Conservation (phyloP, 2,797 vertebrate genomes). For the Sebastes nivosus region DNA sequence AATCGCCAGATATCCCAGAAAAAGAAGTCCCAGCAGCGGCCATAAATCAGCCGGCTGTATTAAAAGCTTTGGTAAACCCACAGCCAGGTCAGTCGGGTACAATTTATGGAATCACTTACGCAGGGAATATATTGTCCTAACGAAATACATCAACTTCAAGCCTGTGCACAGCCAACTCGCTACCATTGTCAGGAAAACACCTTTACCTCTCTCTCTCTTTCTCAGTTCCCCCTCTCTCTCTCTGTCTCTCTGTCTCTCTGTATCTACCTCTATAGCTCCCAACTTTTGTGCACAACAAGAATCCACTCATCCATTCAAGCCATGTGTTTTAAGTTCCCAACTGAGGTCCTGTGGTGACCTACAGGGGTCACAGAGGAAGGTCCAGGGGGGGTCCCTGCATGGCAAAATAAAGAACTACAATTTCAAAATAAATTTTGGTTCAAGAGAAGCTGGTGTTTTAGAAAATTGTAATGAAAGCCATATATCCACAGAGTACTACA, state of each 20-base stretch:
- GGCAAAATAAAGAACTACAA: slow-evolving; percentile 25
- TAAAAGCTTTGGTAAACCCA: slow-evolving; percentile 72
- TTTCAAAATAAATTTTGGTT: slow-evolving; percentile 8
- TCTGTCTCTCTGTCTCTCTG: not conserved
- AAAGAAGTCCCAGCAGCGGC: slow-evolving; percentile 46
- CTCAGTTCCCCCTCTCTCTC: not conserved
- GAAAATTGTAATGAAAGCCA: not conserved
- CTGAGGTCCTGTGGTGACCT: slow-evolving; percentile 53
- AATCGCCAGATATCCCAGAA: slow-evolving; percentile 42
- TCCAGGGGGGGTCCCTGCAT: slow-evolving; percentile 17
- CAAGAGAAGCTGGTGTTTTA: not conserved
- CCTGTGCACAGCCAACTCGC: slow-evolving; percentile 7
- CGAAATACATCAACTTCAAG: slow-evolving; percentile 61
- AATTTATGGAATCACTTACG: slow-evolving; percentile 73
- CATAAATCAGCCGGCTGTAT: slow-evolving; percentile 70
- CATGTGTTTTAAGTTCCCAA: slow-evolving; percentile 67
- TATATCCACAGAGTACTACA: too few relatives aligned
- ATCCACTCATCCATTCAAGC: slow-evolving; percentile 42
- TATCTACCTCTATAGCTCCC: slow-evolving; percentile 5
- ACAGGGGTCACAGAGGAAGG: slow-evolving; percentile 37
- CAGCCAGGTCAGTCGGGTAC: slow-evolving; percentile 53
- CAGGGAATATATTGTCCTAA: slow-evolving; percentile 59
- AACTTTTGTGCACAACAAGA: slow-evolving; percentile 48
- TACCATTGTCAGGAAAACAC: not conserved
- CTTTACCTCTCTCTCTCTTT: not conserved